Base-by-base conservation (phyloP, 2,797 vertebrate species). In the Heliangelus exortis region DNA sequence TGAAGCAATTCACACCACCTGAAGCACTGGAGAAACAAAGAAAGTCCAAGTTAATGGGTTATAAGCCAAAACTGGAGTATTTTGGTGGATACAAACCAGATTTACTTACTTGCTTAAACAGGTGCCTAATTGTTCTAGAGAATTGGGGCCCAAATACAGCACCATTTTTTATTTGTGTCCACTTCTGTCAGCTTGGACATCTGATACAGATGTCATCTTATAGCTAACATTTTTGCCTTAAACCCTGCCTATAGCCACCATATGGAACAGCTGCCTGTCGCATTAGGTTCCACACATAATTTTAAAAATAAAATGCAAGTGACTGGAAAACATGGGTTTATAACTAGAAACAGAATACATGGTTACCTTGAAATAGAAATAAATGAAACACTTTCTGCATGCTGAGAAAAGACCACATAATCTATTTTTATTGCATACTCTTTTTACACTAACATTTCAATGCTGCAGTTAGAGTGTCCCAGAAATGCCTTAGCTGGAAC, bases 291-390 rank as follows among this genome's bases (percentile, higher is more conserved):
- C 87, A 61, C 45, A 54, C 15, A 63, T 57, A 90, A 84, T 71
- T 93, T 94, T 72, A 96, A 94, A 96, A 97, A 95, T 95, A 96
- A 96, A 95, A 92, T 68, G 25, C 83, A 90, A 95, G 85, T 74
- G 82, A 69, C 69, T 94, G 91, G 85, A 92, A 96, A 96, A 88
- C 2, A 0, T 54, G n/a, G 7, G 12, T 90, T 95, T 90, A 84
- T 92, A 93, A 90, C 91, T 79, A 93, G 93, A 86, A 95, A 92
- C 74, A 77, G 75, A 86, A 93, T 95, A 84, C 63, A 78, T 3
- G 25, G n/a, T 28, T 53, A 69, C 36, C 80, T 94, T 75, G 57
- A 95, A 96, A 96, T 94, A 96, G 91, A 95, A 93, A 94, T 79
- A 84, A 92, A 95, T 74, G 33, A 76, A 94, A 79, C 71, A 59